Conservation (phyloP, 2,797 vertebrate species). For the Denticeps clupeoides region DNA sequence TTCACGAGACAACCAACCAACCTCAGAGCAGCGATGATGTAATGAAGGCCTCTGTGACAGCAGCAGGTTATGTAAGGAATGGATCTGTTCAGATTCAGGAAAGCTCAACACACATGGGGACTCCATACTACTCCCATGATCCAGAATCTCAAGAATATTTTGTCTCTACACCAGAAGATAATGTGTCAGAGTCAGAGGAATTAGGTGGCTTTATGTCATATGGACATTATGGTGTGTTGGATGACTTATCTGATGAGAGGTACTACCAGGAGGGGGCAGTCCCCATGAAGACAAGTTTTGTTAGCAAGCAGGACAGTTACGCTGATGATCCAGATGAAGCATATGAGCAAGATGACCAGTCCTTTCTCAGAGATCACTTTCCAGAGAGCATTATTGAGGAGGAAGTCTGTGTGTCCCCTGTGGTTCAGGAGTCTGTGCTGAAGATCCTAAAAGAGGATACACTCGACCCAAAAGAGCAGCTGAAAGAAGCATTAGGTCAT, state of each 20-base stretch:
- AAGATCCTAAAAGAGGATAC: constrained; percentile 64
- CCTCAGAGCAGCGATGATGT: constrained; percentile 32
- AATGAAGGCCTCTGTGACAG: constrained; percentile 12
- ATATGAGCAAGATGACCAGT: constrained; percentile 27
- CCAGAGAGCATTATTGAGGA: constrained; percentile 76
- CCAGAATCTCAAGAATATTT: constrained; percentile 76
- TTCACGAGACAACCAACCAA: constrained; percentile 33
- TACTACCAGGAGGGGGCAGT: constrained; percentile 58
- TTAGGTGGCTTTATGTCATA: constrained; percentile 67
- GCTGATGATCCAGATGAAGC: constrained; percentile 24
- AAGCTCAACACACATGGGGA: constrained; percentile 45
- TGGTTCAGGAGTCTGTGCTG: constrained; percentile 75
- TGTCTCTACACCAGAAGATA: constrained; percentile 86
- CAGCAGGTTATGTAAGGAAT: constrained; percentile 30
- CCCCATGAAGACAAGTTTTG: constrained; percentile 31
- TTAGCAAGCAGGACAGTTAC: constrained; percentile 45
- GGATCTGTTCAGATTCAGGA: constrained; percentile 60
- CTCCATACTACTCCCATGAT: constrained; percentile 42
- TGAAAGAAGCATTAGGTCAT: constrained; percentile 76
- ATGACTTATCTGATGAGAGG: constrained; percentile 63
- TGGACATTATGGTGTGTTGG: constrained; percentile 67
- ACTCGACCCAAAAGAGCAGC: constrained; percentile 71
- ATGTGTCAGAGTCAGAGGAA: constrained; percentile 54
- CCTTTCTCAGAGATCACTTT: constrained; percentile 48
- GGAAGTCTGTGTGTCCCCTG: constrained; percentile 77